phyloP scores from a whole-genome alignment of 1,140 invertebrate species.

The Drosophila ercepeae region DNA sequence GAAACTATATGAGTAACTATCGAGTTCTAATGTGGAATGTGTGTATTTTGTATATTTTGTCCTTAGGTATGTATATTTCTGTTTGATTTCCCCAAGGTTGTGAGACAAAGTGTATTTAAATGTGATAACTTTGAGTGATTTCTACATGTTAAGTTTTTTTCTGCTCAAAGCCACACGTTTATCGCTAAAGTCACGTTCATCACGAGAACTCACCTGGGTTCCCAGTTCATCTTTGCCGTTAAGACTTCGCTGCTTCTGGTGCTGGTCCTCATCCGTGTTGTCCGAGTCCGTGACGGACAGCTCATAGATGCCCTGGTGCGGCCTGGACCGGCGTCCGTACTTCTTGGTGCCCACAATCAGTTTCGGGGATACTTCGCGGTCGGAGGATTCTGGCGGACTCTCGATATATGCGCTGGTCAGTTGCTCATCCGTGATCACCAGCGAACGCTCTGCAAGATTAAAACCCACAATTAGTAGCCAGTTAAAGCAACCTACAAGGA shows the following conservation, averaged over 20 bases:
- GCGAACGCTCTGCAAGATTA: constrained; percentile 66
- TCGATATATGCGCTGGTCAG: constrained; percentile 53
- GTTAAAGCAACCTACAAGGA: neutral
- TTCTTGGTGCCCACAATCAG: constrained; percentile 90
- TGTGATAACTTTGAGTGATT: no score
- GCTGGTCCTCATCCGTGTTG: constrained; percentile 73
- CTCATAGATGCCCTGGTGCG: constrained; percentile 74
- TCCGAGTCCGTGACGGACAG: constrained; percentile 76
- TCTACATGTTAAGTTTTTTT: no score
- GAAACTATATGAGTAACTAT: no score
- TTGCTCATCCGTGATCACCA: constrained; percentile 67
- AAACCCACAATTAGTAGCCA: constrained; percentile 4
- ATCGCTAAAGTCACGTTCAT: constrained; percentile 7
- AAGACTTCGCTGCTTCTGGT: constrained; percentile 55
- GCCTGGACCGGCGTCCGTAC: constrained; percentile 89
- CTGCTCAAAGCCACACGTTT: constrained; percentile 1
- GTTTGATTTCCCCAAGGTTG: no score
- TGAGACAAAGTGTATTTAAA: no score
- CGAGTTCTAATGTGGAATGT: no score
- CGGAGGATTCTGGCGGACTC: constrained; percentile 86
- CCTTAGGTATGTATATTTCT: no score
- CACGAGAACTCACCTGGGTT: constrained; percentile 39
- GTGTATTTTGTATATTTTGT: no score
- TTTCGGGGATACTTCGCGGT: constrained; percentile 89
- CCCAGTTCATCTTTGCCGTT: constrained; percentile 47